These are phyloP conservation scores for Calameuta filiformis DNA, from an alignment of 2,888 invertebrate species.

Conservation along the genomic window DNA sequence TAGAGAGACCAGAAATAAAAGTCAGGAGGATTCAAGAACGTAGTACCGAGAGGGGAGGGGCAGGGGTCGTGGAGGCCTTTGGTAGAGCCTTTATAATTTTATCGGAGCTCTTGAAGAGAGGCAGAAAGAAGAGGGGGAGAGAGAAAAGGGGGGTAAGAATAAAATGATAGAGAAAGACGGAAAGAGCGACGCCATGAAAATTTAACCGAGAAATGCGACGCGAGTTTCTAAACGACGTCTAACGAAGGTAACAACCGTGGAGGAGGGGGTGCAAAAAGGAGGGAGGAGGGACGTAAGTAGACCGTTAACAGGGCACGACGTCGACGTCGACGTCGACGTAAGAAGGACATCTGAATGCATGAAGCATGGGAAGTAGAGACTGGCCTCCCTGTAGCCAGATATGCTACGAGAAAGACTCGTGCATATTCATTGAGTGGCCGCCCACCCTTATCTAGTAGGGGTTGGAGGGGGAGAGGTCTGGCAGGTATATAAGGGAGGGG, in stretches of 20 bases:
- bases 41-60: background rate
- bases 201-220: slow-evolving; percentile 39
- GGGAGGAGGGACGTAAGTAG: background rate
- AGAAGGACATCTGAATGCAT: slow-evolving; percentile 59
- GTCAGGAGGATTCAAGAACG: background rate
- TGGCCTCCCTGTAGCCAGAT: slow-evolving; percentile 31
- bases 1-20: background rate
- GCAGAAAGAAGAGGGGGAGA: slow-evolving; percentile 1
- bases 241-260: slow-evolving; percentile 38
- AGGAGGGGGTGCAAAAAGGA: too few species aligned
- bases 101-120: background rate
- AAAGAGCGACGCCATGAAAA: slow-evolving; percentile 14
- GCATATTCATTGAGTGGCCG: slow-evolving; percentile 52
- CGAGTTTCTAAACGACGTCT: slow-evolving; percentile 50
- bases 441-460: slow-evolving; percentile 9
- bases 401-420: slow-evolving; percentile 43
- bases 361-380: slow-evolving; percentile 41
- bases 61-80: background rate
- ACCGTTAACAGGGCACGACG: background rate
- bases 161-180: slow-evolving; percentile 7
- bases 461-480: slow-evolving; percentile 4
- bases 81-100: background rate
- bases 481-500: background rate
- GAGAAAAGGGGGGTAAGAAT: background rate
- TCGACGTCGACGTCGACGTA: slow-evolving; percentile 29